A percentile compares a stretch with the other conserved stretches of the same genome.
phyloP scores from a whole-genome alignment of 2,797 vertebrate genomes.

The Cossypha dichroa region DNA sequence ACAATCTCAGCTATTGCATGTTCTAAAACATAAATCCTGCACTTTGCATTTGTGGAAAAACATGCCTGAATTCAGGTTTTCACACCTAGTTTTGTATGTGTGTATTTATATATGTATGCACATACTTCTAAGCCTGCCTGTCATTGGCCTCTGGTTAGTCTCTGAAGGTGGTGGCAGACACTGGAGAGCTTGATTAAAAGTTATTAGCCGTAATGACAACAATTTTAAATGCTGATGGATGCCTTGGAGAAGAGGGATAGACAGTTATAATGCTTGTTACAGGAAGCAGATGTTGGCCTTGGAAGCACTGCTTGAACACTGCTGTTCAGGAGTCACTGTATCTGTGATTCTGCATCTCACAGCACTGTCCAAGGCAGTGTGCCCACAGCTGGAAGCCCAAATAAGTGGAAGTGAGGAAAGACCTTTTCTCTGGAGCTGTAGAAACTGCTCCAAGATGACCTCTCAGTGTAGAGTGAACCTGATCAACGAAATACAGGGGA shows the following conservation, averaged over 20 bases:
- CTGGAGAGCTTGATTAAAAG: background rate
- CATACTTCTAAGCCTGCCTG: background rate
- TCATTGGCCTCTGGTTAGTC: background rate
- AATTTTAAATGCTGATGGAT: background rate
- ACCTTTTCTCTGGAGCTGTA: background rate
- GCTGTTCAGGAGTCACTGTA: background rate
- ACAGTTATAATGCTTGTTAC: background rate
- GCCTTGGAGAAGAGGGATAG: background rate
- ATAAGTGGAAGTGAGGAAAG: background rate
- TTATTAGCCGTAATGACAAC: background rate
- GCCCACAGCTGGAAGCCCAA: background rate
- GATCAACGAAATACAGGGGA: background rate
- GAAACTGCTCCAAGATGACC: background rate
- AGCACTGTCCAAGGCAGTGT: background rate
- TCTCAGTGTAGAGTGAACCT: rapidly evolving
- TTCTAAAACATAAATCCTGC: background rate
- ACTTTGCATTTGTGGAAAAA: background rate
- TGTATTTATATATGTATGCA: background rate
- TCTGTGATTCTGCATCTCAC: background rate
- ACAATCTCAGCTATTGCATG: background rate
- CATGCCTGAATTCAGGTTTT: background rate
- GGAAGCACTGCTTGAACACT: background rate
- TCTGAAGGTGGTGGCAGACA: background rate
- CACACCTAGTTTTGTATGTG: background rate
- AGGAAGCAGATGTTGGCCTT: background rate